Evolutionary conservation across 2,797 vertebrate species (phyloP).

Genomic region (Molossus molossus): DNA sequence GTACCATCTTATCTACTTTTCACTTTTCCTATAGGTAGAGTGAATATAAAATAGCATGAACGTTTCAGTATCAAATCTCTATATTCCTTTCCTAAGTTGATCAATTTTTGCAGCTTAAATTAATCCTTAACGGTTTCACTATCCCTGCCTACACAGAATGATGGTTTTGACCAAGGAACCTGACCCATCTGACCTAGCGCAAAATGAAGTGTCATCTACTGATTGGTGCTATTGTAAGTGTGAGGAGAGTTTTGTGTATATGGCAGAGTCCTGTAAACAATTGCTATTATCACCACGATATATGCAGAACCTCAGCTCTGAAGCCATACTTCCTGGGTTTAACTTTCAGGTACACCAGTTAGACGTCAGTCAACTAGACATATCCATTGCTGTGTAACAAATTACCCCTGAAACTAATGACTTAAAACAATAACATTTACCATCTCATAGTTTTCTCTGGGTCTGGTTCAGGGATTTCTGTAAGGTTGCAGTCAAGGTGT

Average conservation of each 20-base stretch:
- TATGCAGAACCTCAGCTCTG: not conserved
- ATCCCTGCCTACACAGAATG: not conserved
- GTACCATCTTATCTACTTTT: not conserved
- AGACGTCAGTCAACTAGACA: not conserved
- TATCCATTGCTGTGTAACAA: not conserved
- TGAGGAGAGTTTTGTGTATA: not conserved
- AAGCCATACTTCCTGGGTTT: not conserved
- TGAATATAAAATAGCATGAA: not conserved
- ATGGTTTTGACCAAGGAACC: not conserved
- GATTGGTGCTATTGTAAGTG: not conserved
- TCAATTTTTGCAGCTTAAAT: not conserved
- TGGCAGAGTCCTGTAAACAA: not conserved
- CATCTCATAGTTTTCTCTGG: not conserved
- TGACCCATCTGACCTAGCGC: not conserved
- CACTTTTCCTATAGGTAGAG: not conserved
- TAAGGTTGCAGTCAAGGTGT: not conserved
- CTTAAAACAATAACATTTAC: not conserved
- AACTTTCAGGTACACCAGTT: not conserved
- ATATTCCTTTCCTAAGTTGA: not conserved
- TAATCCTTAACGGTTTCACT: not conserved
- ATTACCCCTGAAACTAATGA: not conserved
- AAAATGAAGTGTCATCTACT: not conserved
- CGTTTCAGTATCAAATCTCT: not conserved
- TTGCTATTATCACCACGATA: not conserved
- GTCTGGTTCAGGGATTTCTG: not conserved